Evolutionary conservation across 2,113 vertebrate species (phyloP).

Genomic region (Zosterops hypoxanthus): DNA sequence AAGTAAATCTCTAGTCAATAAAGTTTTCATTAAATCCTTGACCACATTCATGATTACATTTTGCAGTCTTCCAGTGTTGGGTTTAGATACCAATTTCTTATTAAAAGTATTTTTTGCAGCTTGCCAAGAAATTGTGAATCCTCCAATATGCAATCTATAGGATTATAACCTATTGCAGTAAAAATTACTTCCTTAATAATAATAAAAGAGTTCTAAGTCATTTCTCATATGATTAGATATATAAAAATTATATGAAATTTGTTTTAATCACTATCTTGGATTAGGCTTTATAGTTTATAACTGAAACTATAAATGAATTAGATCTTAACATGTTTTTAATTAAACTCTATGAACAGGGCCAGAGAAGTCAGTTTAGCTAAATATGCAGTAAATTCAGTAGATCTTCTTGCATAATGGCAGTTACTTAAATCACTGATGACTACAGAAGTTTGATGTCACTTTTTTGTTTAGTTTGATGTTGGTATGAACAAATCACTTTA

Average conservation of each 20-base stretch:
- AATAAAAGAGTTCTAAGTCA: neutral
- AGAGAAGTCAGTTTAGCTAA: neutral
- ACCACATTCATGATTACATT: neutral
- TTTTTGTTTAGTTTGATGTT: neutral
- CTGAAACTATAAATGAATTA: neutral
- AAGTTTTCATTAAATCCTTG: slow-evolving; percentile 2
- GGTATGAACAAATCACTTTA: neutral
- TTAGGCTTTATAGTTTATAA: slow-evolving; percentile 27
- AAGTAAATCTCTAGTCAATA: neutral
- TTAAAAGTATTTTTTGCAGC: neutral
- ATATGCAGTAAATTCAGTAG: neutral
- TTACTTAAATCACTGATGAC: neutral
- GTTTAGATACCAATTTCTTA: neutral
- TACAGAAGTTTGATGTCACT: neutral
- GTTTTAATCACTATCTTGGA: neutral
- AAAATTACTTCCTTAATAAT: neutral
- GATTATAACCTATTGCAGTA: neutral
- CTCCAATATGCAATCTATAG: neutral
- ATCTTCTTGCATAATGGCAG: neutral
- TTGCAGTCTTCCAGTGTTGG: neutral
- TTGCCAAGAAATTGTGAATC: neutral
- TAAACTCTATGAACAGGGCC: neutral
- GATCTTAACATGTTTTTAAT: neutral
- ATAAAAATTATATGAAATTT: neutral
- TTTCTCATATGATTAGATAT: neutral